Conservation (phyloP, 2,888 invertebrate species). For the Ametastegia equiseti region DNA sequence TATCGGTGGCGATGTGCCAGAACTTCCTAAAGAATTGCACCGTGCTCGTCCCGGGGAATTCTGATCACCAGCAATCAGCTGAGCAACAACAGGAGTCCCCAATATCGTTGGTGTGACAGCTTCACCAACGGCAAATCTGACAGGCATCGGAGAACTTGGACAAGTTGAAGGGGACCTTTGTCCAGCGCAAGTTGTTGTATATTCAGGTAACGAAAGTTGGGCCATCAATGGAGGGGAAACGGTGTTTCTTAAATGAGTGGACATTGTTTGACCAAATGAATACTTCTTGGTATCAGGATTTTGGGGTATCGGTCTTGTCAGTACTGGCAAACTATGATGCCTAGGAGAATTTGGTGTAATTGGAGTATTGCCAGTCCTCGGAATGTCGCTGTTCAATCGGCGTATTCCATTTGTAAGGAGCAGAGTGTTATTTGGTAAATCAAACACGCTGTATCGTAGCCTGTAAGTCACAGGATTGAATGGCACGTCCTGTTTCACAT, state of each 20-base stretch:
- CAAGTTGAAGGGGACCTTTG: slow-evolving; percentile 67
- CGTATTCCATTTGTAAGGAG: slow-evolving; percentile 61
- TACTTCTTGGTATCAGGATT: slow-evolving; percentile 50
- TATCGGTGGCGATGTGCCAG: slow-evolving; percentile 77
- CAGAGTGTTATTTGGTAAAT: slow-evolving; percentile 55
- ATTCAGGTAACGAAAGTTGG: slow-evolving; percentile 48
- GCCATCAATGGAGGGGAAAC: slow-evolving; percentile 40
- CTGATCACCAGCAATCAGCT: slow-evolving; percentile 59
- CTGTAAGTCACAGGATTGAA: slow-evolving; percentile 83
- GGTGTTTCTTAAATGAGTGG: slow-evolving; percentile 28
- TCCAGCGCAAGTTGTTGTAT: slow-evolving; percentile 46
- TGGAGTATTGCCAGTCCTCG: slow-evolving; percentile 66
- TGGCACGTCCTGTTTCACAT: slow-evolving; percentile 87
- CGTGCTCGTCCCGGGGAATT: slow-evolving; percentile 75
- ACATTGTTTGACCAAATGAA: slow-evolving; percentile 21
- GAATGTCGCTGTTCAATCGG: slow-evolving; percentile 72
- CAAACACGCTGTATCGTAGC: slow-evolving; percentile 55
- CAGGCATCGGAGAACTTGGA: slow-evolving; percentile 75
- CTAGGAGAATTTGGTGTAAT: slow-evolving; percentile 80
- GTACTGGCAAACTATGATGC: slow-evolving; percentile 84
- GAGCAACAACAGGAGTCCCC: slow-evolving; percentile 64
- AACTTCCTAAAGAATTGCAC: slow-evolving; percentile 83
- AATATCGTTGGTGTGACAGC: slow-evolving; percentile 77
- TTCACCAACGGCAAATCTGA: slow-evolving; percentile 85
- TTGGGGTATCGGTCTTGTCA: slow-evolving; percentile 53